Evolutionary conservation across 2,797 vertebrate species (phyloP).

Genomic region (Gambusia yucatana): DNA sequence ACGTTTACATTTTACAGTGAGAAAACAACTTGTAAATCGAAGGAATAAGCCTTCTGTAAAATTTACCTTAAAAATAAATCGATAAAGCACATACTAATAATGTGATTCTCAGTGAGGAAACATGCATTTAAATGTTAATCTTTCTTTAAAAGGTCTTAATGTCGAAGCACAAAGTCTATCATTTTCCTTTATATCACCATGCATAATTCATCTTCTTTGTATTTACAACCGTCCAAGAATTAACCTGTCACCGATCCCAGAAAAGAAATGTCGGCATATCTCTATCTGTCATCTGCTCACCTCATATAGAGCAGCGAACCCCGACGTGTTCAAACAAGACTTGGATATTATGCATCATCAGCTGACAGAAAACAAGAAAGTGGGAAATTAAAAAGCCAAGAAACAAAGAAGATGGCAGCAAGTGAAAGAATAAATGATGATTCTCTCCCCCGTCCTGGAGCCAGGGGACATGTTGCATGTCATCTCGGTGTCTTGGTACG

Average conservation of each 20-base stretch:
- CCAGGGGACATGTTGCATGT: constrained; percentile 79
- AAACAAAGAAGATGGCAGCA: constrained; percentile 70
- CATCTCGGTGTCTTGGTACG: constrained; percentile 75
- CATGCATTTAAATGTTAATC: constrained; percentile 59
- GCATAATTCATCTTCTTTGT: constrained; percentile 78
- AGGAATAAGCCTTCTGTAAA: constrained; percentile 9
- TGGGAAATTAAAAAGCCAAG: constrained; percentile 73
- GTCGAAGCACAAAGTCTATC: constrained; percentile 53
- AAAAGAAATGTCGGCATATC: constrained; percentile 59
- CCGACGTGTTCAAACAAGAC: constrained; percentile 58
- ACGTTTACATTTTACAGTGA: constrained; percentile 17
- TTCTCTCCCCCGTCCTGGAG: constrained; percentile 40
- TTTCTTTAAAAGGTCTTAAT: constrained; percentile 47
- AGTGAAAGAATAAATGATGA: constrained; percentile 71
- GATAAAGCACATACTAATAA: constrained; percentile 18
- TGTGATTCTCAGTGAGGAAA: constrained; percentile 38
- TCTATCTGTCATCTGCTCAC: constrained; percentile 63
- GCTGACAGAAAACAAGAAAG: constrained; percentile 74
- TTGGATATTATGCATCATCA: constrained; percentile 73
- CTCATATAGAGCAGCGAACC: constrained; percentile 49
- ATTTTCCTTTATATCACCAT: constrained; percentile 58
- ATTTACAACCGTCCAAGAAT: constrained; percentile 75
- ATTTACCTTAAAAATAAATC: constrained; percentile 24
- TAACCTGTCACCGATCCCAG: constrained; percentile 67
- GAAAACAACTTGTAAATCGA: neutral